phyloP scores from a whole-genome alignment of 2,113 vertebrate species.

The Muscicapa adusta region DNA sequence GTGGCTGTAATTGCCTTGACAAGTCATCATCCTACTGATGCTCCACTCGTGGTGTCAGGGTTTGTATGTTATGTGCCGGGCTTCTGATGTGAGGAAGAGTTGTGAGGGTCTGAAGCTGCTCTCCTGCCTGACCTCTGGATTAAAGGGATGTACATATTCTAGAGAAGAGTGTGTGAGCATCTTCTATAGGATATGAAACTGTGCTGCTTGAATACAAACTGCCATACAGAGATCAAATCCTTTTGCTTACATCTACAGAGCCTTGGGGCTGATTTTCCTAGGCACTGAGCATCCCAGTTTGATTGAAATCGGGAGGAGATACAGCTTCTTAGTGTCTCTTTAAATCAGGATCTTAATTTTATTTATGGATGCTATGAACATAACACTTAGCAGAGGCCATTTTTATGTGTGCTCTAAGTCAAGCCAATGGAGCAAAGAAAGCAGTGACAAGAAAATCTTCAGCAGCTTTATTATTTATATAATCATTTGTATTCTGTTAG shows the following conservation, averaged over 20 bases:
- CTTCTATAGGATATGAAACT: neutral
- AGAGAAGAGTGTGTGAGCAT: neutral
- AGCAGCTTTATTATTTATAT: conserved; percentile 48
- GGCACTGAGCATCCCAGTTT: neutral
- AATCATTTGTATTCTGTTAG: conserved; percentile 50
- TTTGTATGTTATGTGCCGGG: neutral
- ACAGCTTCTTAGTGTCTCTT: conserved; percentile 26
- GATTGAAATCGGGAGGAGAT: conserved; percentile 24
- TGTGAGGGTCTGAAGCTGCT: neutral
- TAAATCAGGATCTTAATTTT: conserved; percentile 51
- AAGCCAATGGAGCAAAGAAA: conserved; percentile 56
- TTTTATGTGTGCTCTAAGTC: conserved; percentile 56
- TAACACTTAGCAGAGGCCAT: conserved; percentile 33
- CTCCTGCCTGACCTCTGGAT: neutral
- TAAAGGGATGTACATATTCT: neutral
- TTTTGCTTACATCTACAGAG: neutral
- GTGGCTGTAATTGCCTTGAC: neutral
- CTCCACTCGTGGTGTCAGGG: accelerated
- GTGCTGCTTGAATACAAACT: neutral
- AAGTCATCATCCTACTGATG: neutral
- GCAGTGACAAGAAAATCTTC: conserved; percentile 48
- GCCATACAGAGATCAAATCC: neutral
- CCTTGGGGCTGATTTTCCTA: neutral
- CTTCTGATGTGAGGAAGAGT: neutral
- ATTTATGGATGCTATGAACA: conserved; percentile 41